Base-by-base conservation (phyloP, 2,113 vertebrate species). In the Cyrtonyx montezumae region DNA sequence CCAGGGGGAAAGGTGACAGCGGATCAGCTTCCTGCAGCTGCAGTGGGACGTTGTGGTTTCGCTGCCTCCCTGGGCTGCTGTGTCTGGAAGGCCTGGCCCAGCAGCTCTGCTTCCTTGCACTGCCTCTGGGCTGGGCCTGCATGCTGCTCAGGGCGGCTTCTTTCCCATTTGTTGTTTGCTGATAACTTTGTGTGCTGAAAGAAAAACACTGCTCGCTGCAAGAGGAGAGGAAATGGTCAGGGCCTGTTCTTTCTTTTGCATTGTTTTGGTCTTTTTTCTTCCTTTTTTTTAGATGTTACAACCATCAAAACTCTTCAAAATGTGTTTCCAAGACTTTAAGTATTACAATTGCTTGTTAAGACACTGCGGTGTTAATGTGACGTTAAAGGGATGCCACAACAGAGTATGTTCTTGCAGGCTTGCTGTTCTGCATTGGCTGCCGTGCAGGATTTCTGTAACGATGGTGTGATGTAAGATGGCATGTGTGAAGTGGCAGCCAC, bases 31-130 rank as follows among this genome's bases (percentile, higher is more conserved):
- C 20, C 67, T 14, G 2, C 37, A 9, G 16, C 37, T 11, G 14
- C 61, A 62, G 36, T 58, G 61, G 61, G 61, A 62, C 23, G 74
- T n/a, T 32, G 30, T 32, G 9, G n/a, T 40, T 77, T 42, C 73
- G 23, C 36, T 21, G 5, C 32, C 40, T 53, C 22, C 8, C 55
- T 0, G 0, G 23, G 61, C 17, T 36, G 4, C 32, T 77, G 30
- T 32, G 36, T 63, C 36, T 55, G 37, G 49, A 48, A 43, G 11
- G 3, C 3, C 0, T 53, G 84, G 43, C 76, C 46, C 25, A 23
- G n/a, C 2, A 3, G 2, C 21, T 87, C 61, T 2, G 10, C 36
- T 62, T 40, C 36, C 61, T 15, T 40, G 61, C 23, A 30, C 15
- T 7, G 9, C 36, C 18, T 3, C 30, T 18, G 11, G 25, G 36